Evolutionary conservation across 2,797 vertebrate species (phyloP), one percentile per base, ranked within the genome.

Genomic region (Peromyscus aztecus): DNA sequence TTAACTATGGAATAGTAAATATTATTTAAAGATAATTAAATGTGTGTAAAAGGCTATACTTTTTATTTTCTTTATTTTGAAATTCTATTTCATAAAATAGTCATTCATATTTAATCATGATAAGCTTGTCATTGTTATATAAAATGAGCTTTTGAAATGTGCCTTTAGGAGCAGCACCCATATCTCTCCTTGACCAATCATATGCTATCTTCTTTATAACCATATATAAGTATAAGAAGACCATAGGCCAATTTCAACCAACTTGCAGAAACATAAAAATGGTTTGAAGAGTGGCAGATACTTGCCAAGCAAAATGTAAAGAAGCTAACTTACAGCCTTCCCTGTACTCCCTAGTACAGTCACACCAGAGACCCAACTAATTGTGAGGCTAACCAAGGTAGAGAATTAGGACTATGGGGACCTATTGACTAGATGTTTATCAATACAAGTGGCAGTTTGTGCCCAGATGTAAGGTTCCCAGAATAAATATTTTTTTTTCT

Each of bases 391-490:
- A 67, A 59, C 0, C 98, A 99, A 96, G 98, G 99, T 52, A 96
- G 98, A 98, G 97, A 99, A 98, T 98, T 69, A 99, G 99, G 87
- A 99, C 98, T 96, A 98, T 99, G 52, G 98, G 99, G 83, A 98
- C 98, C 88, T 99, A 99, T 92, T 99, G 99, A 97, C 98, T 98
- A 94, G 99, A 99, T 96, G 98, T 99, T 75, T 97, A 99, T 19
- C 55, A 57, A 17, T 57, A 57, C 55, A 57, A 57, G 16, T 57
- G 16, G 55, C 98, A 98, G 67, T 99, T 99, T 98, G 99, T 99
- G 34, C 98, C 98, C 85, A 99, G 99, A 99, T 99, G 97, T 97
- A 82, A 1, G 99, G 99, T 95, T 98, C 98, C 98, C 98, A 96
- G 98, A 97, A 98, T 98, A 99, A 97, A 99, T 99, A 10, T 55